These are phyloP conservation scores for Flexamia atlantica DNA, from an alignment of 2,888 invertebrate species.

Conservation along the genomic window DNA sequence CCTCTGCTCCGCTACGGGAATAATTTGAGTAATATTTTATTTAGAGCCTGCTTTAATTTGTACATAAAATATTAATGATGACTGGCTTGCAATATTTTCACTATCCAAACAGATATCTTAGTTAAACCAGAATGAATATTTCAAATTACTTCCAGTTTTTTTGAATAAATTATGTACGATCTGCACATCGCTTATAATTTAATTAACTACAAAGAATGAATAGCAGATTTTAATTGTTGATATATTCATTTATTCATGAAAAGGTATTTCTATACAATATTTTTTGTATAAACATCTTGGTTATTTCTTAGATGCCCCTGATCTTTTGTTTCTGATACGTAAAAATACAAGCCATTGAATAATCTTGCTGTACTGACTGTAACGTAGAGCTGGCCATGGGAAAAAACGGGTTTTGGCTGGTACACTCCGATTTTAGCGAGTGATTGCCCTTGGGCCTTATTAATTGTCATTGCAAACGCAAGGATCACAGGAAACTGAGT, in stretches of 20 bases:
- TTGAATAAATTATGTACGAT: too few relatives aligned
- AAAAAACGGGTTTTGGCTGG: conserved; percentile 8
- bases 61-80: too few relatives aligned
- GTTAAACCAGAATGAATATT: too few relatives aligned
- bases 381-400: neutral
- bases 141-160: too few relatives aligned
- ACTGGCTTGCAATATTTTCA: too few relatives aligned
- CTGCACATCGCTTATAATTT: too few relatives aligned
- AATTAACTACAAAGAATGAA: too few relatives aligned
- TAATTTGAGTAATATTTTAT: too few relatives aligned
- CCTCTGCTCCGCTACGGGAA: too few relatives aligned
- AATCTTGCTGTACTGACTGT: neutral
- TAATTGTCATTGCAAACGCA: conserved; percentile 33
- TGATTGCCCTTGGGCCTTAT: conserved; percentile 29
- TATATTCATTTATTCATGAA: neutral
- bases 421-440: conserved; percentile 16
- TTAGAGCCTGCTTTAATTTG: too few relatives aligned
- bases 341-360: neutral
- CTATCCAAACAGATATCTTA: too few relatives aligned
- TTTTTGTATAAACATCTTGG: neutral
- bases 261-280: neutral
- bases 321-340: neutral
- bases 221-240: too few relatives aligned
- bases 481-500: conserved; percentile 31
- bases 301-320: neutral